Evolutionary conservation across 2,113 vertebrate genomes (phyloP), one percentile per base, ranked within the genome.

Genomic region (Acrocephalus arundinaceus): DNA sequence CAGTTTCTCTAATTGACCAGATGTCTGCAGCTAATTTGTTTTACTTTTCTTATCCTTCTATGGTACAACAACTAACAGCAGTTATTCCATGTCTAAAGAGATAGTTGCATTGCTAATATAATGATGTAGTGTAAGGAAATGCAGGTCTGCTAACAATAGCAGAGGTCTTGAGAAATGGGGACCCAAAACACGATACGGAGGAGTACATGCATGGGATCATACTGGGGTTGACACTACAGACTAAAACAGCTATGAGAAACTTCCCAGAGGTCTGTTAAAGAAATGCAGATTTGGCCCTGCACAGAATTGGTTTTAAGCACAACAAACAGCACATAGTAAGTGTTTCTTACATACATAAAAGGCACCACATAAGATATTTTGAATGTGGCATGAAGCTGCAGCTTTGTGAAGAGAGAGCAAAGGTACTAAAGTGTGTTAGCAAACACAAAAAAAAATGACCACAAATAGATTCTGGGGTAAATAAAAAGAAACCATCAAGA

Each of bases 101-200:
- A 14, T 15, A 41, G 37, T 30, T 79, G n/a, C 25, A 67, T 61
- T 24, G 45, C 22, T 72, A 71, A 61, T 15, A 30, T 9, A 37
- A 85, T 22, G 25, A 52, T 6, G 3, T 11, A 41, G 25, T 9
- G 6, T 57, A 63, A 90, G 73, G 33, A 81, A 90, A 59, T n/a
- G n/a, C 35, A 87, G 24, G 31, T 14, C 25, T 59, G 19, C 21
- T 55, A 37, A 77, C 51, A 62, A n/a, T 1, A 70, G 41, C 20
- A 57, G 30, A 82, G 8, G 7, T 25, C 19, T 65, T 43, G 7
- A 58, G 54, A 70, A 88, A 46, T 3, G 13, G 39, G 51, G 28
- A 33, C 5, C 13, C 16, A 45, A 22, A 5, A 76, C 0, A 2
- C 8, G 39, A 55, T 7, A 24, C 0, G 0, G 55, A 78, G 17